Base-by-base conservation (phyloP, 2,113 vertebrate genomes). In the Gulo gulo region DNA sequence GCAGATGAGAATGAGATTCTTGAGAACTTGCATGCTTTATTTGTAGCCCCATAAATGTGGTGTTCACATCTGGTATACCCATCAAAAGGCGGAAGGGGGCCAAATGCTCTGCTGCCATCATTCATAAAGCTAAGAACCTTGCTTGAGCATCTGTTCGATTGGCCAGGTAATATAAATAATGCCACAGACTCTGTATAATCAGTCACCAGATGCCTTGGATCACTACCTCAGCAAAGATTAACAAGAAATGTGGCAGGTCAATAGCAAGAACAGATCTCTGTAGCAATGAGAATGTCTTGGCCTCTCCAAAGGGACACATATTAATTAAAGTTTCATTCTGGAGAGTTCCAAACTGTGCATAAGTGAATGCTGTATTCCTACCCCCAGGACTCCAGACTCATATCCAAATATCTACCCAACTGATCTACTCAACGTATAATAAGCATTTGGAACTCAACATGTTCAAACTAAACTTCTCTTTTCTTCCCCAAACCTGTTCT, bases 151-250 rank as follows among this genome's bases (percentile, higher is more conserved):
- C 69, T 79, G 59, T 82, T 92, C 86, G 36, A 55, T 74, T 11
- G 47, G 67, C 67, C 67, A 94, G 50, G 45, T 86, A 82, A 76
- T 76, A 65, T 65, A 89, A 92, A 95, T 67, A 87, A 90, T 36
- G 59, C 23, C 74, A 26, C 0, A 20, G 31, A 86, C 24, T 78
- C 34, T 36, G 61, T n/a, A 23, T 36, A 71, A 92, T 94, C 39
- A 81, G 24, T 92, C 91, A 82, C 45, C 24, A 42, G 24, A 65
- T 65, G 52, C 55, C 93, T 45, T 45, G 16, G 21, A 71, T 42
- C 0, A 0, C 59, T 79, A 36, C 83, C 91, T 91, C 42, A 52
- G 93, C 50, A 42, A 45, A n/a, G 61, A 89, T 63, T 45, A 94
- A 61, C 34, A 42, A 45, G 63, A 69, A 91, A 55, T 45, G 10